These are phyloP conservation scores for Gymnarchus niloticus DNA, from an alignment of 2,113 vertebrate species.

Conservation along the genomic window DNA sequence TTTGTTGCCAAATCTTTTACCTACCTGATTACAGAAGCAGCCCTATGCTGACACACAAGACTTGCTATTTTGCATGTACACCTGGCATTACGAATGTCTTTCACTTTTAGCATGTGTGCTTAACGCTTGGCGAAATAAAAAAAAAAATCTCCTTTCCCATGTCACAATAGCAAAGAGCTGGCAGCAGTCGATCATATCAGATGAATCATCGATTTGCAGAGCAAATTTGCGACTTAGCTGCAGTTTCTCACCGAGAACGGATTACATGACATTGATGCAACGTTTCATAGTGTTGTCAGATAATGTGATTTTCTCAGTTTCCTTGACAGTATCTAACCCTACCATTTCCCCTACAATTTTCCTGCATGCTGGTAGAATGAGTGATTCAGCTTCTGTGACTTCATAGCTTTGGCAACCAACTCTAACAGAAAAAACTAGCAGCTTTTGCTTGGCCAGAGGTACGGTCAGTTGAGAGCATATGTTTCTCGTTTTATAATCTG, in stretches of 20 bases:
- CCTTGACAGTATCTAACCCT: neutral
- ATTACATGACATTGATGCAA: neutral
- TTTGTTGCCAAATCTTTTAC: neutral
- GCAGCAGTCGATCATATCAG: neutral
- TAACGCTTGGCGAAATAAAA: too few relatives aligned
- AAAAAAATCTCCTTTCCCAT: neutral
- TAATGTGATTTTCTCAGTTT: neutral
- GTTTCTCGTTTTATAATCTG: neutral
- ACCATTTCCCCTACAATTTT: neutral
- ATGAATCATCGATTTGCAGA: neutral
- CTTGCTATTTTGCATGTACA: neutral
- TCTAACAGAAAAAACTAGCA: neutral
- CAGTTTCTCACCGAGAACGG: neutral
- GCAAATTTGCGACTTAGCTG: neutral
- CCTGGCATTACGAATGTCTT: neutral
- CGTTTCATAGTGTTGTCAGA: neutral
- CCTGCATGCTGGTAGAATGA: neutral
- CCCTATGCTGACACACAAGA: neutral
- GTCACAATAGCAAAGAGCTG: neutral
- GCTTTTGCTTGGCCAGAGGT: neutral
- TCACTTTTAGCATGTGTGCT: neutral
- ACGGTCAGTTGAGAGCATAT: neutral
- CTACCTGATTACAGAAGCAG: neutral
- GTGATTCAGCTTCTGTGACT: neutral
- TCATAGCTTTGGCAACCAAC: neutral